Conservation (phyloP, 2,113 vertebrate species). For the Cyprinodon brontotheroides region DNA sequence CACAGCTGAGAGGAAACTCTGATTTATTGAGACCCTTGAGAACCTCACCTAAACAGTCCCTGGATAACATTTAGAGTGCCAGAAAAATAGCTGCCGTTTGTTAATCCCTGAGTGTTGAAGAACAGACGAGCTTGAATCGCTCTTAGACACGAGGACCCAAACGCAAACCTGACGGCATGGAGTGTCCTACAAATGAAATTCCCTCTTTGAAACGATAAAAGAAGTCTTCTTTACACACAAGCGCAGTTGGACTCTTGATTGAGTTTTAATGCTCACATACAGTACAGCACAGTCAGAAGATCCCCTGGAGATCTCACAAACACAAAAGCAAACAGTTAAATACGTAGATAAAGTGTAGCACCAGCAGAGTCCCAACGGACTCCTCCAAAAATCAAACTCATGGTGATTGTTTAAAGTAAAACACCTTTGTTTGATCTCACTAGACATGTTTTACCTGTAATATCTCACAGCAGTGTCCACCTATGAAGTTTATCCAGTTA, state of each 20-base stretch:
- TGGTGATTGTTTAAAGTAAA: constrained; percentile 64
- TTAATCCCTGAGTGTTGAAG: constrained; percentile 39
- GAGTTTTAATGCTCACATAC: constrained; percentile 76
- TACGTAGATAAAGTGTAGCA: constrained; percentile 76
- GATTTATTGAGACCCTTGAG: constrained; percentile 14
- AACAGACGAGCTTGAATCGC: constrained; percentile 33
- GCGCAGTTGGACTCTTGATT: constrained; percentile 36
- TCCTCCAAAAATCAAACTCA: constrained; percentile 61
- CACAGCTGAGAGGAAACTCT: not conserved
- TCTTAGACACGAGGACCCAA: constrained; percentile 30
- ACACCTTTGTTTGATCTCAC: constrained; percentile 64
- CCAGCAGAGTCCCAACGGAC: constrained; percentile 64
- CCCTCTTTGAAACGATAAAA: not conserved
- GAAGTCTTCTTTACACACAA: constrained; percentile 5
- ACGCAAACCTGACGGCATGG: constrained; percentile 36
- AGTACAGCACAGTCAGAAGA: constrained; percentile 66
- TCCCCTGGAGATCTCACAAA: constrained; percentile 74
- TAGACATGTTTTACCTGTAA: constrained; percentile 70
- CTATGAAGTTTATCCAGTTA: constrained; percentile 69
- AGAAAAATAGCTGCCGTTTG: constrained; percentile 58
- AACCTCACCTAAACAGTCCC: constrained; percentile 16
- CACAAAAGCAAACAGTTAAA: constrained; percentile 77
- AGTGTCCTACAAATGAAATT: constrained; percentile 1
- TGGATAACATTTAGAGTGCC: constrained; percentile 5
- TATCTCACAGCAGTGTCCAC: constrained; percentile 74